phyloP scores from a whole-genome alignment of 2,888 invertebrate genomes.

The Apodemia arnacis region DNA sequence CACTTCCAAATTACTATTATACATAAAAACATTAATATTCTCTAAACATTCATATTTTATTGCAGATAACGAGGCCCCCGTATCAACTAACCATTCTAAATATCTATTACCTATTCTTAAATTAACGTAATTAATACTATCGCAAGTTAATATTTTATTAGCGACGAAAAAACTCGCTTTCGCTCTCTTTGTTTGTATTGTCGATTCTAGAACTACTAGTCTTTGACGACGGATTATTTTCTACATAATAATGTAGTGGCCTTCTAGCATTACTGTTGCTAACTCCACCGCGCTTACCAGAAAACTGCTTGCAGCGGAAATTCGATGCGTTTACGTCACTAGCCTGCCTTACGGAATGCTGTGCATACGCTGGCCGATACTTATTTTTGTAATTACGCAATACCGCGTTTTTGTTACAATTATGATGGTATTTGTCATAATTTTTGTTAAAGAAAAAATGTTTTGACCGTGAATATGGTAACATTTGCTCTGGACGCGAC shows the following conservation, averaged over 20 bases:
- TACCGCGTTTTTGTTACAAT: neutral
- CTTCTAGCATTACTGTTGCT: neutral
- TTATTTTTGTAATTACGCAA: neutral
- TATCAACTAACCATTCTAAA: conserved; percentile 46
- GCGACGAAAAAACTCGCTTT: conserved; percentile 38
- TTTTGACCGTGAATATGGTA: neutral
- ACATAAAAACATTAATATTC: conserved; percentile 20
- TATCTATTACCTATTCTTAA: conserved; percentile 25
- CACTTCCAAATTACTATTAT: conserved; percentile 21
- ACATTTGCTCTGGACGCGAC: neutral
- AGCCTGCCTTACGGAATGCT: neutral
- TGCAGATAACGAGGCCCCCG: conserved; percentile 52
- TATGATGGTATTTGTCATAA: neutral
- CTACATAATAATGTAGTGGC: no score
- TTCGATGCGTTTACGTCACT: neutral
- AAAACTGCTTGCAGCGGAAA: neutral
- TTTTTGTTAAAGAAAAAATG: neutral
- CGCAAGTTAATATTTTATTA: conserved; percentile 32
- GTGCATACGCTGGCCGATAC: neutral
- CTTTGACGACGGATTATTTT: no score
- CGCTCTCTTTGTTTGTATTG: neutral
- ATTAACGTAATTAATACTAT: conserved; percentile 41
- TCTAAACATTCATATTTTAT: conserved; percentile 31
- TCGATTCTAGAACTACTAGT: neutral
- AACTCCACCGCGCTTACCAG: neutral